These are phyloP conservation scores for Caenorhabditis brenneri DNA, from an alignment of 1,140 invertebrate genomes.

Conservation along the genomic window DNA sequence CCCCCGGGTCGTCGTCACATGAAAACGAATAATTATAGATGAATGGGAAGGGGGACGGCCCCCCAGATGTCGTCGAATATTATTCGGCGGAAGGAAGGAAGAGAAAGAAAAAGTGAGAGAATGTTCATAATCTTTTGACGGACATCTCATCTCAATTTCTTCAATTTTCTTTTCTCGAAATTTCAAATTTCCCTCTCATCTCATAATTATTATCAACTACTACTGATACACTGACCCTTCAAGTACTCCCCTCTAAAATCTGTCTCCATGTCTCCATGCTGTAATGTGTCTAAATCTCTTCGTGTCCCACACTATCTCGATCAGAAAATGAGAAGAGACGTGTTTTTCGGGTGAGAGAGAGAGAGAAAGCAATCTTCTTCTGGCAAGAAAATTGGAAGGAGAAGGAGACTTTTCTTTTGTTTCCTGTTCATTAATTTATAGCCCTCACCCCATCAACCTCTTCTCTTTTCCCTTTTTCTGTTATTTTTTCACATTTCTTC, in stretches of 20 bases:
- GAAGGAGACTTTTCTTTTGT: constrained; percentile 10
- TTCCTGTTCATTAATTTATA: constrained; percentile 40
- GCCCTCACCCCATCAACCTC: background rate
- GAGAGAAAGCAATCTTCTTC: background rate
- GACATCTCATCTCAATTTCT: background rate
- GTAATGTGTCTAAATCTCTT: constrained; percentile 32
- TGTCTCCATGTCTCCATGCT: constrained; percentile 16
- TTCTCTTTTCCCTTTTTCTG: background rate
- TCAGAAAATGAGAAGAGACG: background rate
- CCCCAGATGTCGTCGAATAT: constrained; percentile 4
- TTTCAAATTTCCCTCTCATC: background rate
- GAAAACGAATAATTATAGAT: constrained; percentile 32
- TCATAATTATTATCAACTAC: background rate
- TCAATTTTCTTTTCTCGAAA: background rate
- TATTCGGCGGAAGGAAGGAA: background rate
- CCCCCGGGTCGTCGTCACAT: constrained; percentile 18
- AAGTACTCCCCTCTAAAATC: constrained; percentile 26
- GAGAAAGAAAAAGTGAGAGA: background rate
- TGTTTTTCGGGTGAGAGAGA: background rate
- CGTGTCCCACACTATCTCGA: background rate
- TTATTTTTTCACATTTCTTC: background rate
- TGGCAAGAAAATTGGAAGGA: background rate
- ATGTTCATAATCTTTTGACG: background rate
- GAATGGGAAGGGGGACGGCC: background rate
- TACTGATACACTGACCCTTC: constrained; percentile 8